phyloP scores from a whole-genome alignment of 2,888 invertebrate species.

The Orthosia gracilis region DNA sequence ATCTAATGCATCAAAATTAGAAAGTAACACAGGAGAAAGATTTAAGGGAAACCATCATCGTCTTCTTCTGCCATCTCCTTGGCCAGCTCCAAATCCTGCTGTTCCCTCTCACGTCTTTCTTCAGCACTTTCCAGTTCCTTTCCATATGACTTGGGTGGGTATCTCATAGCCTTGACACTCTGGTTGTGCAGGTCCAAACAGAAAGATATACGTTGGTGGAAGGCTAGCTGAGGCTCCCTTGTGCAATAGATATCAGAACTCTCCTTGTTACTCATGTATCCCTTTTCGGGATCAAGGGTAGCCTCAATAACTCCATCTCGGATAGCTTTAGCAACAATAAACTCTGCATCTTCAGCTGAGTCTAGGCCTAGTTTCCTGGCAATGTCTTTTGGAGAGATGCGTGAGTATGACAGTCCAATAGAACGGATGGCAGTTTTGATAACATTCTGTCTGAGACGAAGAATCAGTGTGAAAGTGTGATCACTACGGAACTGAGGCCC shows the following conservation, averaged over 20 bases:
- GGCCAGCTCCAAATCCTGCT: conserved; percentile 99
- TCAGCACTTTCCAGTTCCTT: conserved; percentile 99
- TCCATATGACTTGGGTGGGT: conserved; percentile 99
- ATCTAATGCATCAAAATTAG: conserved; percentile 69
- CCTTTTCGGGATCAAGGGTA: conserved; percentile 98
- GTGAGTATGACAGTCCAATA: conserved; percentile 98
- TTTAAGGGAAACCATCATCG: conserved; percentile 95
- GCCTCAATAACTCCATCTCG: conserved; percentile 99
- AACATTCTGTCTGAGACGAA: conserved; percentile 99
- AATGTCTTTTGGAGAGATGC: conserved; percentile 98
- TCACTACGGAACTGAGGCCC: conserved; percentile 98
- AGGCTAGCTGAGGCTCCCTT: conserved; percentile 98
- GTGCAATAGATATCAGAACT: conserved; percentile 99
- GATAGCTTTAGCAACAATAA: conserved; percentile 99
- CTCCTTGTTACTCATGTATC: conserved; percentile 99
- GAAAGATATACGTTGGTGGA: conserved; percentile 99
- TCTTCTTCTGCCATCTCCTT: conserved; percentile 99
- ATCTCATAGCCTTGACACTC: conserved; percentile 99
- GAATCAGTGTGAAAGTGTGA: conserved; percentile 98
- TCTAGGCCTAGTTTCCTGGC: conserved; percentile 98
- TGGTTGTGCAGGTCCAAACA: conserved; percentile 99
- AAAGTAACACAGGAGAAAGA: conserved; percentile 46
- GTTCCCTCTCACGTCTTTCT: conserved; percentile 98
- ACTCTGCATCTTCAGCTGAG: conserved; percentile 99
- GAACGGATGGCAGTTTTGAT: conserved; percentile 99